These are phyloP conservation scores for Tenthredo mesomela DNA, from an alignment of 2,888 invertebrate species.

Conservation along the genomic window DNA sequence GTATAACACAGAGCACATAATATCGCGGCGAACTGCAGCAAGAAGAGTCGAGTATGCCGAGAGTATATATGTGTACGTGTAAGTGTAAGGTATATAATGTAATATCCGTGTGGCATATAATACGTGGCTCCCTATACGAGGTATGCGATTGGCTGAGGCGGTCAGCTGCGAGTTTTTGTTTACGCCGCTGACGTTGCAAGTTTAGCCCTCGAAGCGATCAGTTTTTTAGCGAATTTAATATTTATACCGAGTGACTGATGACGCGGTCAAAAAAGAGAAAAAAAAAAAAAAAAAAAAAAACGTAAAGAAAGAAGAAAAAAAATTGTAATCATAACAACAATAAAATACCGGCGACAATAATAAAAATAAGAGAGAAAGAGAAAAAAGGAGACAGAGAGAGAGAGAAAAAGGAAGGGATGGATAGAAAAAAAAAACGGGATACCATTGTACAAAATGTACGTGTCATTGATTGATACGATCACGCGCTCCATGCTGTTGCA, in stretches of 20 bases:
- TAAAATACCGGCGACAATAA: conserved; percentile 39
- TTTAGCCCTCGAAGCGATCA: conserved; percentile 70
- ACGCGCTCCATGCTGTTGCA: conserved; percentile 40
- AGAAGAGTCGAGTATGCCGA: neutral
- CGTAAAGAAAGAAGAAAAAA: neutral
- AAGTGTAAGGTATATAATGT: neutral
- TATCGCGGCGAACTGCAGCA: conserved; percentile 10
- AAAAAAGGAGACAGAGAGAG: neutral
- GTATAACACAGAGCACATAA: neutral
- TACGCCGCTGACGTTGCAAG: conserved; percentile 75
- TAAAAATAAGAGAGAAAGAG: conserved; percentile 34
- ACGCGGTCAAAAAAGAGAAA: conserved; percentile 58
- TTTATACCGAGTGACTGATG: conserved; percentile 78
- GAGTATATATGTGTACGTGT: neutral
- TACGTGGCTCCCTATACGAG: neutral
- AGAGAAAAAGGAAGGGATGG: neutral
- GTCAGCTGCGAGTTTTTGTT: conserved; percentile 58
- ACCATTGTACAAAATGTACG: conserved; percentile 75
- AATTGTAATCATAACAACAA: conserved; percentile 32
- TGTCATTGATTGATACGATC: conserved; percentile 77
- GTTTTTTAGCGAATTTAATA: conserved; percentile 78
- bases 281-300: neutral
- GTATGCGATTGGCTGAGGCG: conserved; percentile 42
- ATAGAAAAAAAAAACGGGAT: conserved; percentile 62
- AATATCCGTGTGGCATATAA: conserved; percentile 10